Evolutionary conservation across 2,113 vertebrate genomes (phyloP).

Genomic region (Tragelaphus buxtoni): DNA sequence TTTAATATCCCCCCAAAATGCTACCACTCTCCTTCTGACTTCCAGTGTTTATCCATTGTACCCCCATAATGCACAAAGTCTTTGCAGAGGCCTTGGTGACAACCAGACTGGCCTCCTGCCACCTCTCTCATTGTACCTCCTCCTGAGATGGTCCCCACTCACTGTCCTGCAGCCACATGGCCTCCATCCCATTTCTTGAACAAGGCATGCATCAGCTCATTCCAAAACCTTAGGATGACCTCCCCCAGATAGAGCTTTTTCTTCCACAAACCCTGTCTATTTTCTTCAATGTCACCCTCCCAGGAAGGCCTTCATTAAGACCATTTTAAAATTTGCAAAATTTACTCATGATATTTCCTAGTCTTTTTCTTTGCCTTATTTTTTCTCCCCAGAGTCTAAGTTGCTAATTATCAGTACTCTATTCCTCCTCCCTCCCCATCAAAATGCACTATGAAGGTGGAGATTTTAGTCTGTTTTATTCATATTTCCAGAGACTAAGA

Average conservation of each 20-base stretch:
- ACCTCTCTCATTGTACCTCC: too few relatives aligned
- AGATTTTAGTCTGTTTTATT: background rate
- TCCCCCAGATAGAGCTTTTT: too few relatives aligned
- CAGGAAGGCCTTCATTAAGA: background rate
- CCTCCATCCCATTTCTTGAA: background rate
- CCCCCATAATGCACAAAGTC: too few relatives aligned
- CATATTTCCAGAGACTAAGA: background rate
- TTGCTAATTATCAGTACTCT: background rate
- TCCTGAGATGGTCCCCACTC: fast-evolving
- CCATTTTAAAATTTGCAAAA: background rate
- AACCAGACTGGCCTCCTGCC: too few relatives aligned
- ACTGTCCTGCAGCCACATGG: fast-evolving
- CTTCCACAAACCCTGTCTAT: background rate
- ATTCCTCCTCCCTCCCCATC: background rate
- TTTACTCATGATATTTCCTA: background rate
- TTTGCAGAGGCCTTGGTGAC: too few relatives aligned
- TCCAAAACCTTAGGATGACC: too few relatives aligned
- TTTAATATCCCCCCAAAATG: background rate
- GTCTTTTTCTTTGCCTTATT: background rate
- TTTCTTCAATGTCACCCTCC: background rate
- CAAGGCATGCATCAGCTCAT: fast-evolving
- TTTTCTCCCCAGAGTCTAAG: background rate
- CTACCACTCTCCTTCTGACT: background rate
- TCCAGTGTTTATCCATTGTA: background rate
- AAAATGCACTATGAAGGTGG: too few relatives aligned